Evolutionary conservation across 2,888 invertebrate genomes (phyloP).

Genomic region (Clusia tigrina): DNA sequence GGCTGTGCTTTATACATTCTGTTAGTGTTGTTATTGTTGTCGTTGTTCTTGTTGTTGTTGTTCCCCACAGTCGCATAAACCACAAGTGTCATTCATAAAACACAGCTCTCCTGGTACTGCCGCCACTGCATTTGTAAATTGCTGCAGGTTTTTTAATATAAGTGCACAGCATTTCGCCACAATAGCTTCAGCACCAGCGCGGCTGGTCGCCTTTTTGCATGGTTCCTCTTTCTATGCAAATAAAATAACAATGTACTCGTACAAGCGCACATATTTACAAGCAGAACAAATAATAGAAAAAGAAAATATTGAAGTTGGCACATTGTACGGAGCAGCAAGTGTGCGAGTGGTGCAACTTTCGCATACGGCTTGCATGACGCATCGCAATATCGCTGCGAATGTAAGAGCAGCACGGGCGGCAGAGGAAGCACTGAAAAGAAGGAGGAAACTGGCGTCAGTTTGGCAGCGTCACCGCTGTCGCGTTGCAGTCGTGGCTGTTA

Average conservation of each 20-base stretch:
- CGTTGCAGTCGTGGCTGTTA: no score
- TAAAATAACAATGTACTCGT: no score
- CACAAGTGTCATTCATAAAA: constrained; percentile 4
- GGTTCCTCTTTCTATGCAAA: neutral
- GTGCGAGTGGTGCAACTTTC: neutral
- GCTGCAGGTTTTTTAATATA: no score
- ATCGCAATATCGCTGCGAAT: neutral
- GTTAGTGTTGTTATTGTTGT: no score
- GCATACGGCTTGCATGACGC: neutral
- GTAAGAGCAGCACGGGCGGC: neutral
- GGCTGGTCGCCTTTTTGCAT: no score
- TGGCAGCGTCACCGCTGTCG: no score
- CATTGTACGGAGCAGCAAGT: neutral
- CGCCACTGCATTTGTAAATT: neutral
- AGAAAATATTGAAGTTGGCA: neutral
- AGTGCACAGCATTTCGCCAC: no score
- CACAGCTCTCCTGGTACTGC: no score
- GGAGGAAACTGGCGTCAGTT: constrained; percentile 4
- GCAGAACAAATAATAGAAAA: neutral
- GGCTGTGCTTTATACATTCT: no score
- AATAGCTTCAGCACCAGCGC: no score
- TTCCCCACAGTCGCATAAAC: constrained; percentile 6
- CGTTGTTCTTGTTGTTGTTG: no score
- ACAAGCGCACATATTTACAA: no score
- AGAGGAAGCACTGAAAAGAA: neutral